Conservation (phyloP, 1,140 invertebrate genomes). For the Zaprionus davidi region DNA sequence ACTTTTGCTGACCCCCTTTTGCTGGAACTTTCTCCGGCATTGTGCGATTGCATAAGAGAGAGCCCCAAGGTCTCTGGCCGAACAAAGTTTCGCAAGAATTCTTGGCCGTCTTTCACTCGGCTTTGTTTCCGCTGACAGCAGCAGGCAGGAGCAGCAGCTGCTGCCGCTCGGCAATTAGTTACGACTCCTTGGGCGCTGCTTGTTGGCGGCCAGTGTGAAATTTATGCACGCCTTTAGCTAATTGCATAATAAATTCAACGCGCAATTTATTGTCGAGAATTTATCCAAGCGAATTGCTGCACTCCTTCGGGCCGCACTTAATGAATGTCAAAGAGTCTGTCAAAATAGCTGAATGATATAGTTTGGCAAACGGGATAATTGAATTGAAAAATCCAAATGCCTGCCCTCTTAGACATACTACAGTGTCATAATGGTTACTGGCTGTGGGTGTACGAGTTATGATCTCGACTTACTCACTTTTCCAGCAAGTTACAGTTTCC, state of each 20-base stretch:
- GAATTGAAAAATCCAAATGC: slow-evolving; percentile 18
- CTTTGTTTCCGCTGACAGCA: slow-evolving; percentile 51
- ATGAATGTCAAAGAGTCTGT: slow-evolving; percentile 67
- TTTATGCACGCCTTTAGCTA: slow-evolving; percentile 65
- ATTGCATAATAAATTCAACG: slow-evolving; percentile 79
- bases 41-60: slow-evolving; percentile 8
- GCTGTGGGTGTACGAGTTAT: slow-evolving; percentile 38
- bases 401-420: slow-evolving; percentile 13
- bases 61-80: background rate
- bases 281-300: slow-evolving; percentile 20
- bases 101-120: slow-evolving; percentile 30
- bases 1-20: slow-evolving; percentile 8
- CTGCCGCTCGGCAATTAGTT: slow-evolving; percentile 36
- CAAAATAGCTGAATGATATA: slow-evolving; percentile 56
- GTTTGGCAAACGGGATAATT: slow-evolving; percentile 16
- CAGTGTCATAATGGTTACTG: slow-evolving; percentile 40
- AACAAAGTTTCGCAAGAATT: slow-evolving; percentile 20
- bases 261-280: slow-evolving; percentile 62
- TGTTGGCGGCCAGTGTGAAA: slow-evolving; percentile 41
- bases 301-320: slow-evolving; percentile 44
- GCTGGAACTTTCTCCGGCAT: slow-evolving; percentile 2
- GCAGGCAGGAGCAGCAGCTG: slow-evolving; percentile 24
- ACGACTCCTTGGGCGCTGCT: slow-evolving; percentile 31
- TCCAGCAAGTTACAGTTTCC: background rate
- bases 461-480: slow-evolving; percentile 35